Conservation (phyloP, 2,888 invertebrate genomes). For the Heliconius cydno region DNA sequence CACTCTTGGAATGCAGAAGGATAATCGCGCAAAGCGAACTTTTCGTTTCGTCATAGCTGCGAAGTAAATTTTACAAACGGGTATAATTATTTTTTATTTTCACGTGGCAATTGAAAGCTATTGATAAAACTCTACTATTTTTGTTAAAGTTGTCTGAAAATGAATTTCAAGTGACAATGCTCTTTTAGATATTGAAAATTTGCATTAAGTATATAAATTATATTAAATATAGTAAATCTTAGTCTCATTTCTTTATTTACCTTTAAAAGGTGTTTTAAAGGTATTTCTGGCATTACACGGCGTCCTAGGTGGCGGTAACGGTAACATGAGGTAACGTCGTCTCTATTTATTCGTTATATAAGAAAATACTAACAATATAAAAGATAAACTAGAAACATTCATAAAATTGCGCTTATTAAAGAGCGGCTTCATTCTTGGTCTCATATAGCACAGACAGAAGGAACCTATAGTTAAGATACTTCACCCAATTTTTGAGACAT, state of each 20-base stretch:
- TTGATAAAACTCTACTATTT: background rate
- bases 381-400: too few relatives aligned
- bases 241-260: background rate
- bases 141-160: background rate
- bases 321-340: background rate
- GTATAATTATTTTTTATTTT: background rate
- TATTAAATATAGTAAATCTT: background rate
- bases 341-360: background rate
- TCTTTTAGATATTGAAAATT: background rate
- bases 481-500: too few relatives aligned
- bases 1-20: background rate
- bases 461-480: too few relatives aligned
- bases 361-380: background rate
- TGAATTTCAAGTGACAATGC: background rate
- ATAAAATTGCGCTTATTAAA: too few relatives aligned
- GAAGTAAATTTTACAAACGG: conserved; percentile 11
- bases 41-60: background rate
- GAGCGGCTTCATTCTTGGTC: too few relatives aligned
- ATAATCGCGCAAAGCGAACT: background rate
- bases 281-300: too few relatives aligned
- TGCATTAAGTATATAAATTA: background rate
- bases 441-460: too few relatives aligned
- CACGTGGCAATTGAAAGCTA: background rate
- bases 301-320: too few relatives aligned
- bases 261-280: too few relatives aligned